Evolutionary conservation across 1,140 invertebrate genomes (phyloP).

Genomic region (Camponotus pennsylvanicus): DNA sequence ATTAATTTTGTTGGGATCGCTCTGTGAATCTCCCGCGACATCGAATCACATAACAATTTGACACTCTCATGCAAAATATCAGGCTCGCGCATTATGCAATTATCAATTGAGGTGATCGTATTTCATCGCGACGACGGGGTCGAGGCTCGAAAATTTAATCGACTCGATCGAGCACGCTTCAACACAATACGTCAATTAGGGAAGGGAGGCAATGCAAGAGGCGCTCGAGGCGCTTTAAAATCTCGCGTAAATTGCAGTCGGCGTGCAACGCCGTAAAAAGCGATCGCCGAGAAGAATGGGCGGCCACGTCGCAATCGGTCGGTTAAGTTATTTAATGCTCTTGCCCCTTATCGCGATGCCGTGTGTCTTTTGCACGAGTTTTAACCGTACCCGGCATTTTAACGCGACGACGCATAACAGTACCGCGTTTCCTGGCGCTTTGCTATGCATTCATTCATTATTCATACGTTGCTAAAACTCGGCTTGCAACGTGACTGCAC

Average conservation of each 20-base stretch:
- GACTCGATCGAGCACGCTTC: slow-evolving; percentile 49
- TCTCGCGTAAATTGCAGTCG: slow-evolving; percentile 40
- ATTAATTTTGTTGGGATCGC: background rate
- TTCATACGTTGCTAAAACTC: slow-evolving; percentile 77
- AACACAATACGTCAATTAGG: slow-evolving; percentile 54
- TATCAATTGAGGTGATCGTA: slow-evolving; percentile 50
- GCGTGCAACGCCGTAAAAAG: slow-evolving; percentile 57
- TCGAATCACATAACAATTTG: background rate
- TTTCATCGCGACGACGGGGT: slow-evolving; percentile 32
- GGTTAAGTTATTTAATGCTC: slow-evolving; percentile 67
- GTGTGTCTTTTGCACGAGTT: slow-evolving; percentile 70
- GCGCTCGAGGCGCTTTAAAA: slow-evolving; percentile 39
- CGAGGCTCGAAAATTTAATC: slow-evolving; percentile 52
- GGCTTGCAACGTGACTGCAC: slow-evolving; percentile 80
- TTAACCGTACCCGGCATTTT: slow-evolving; percentile 69
- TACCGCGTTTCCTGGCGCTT: slow-evolving; percentile 75
- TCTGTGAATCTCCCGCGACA: background rate
- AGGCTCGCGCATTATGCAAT: slow-evolving; percentile 41
- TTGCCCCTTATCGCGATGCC: slow-evolving; percentile 60
- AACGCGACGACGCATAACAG: slow-evolving; percentile 67
- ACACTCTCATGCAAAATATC: slow-evolving; percentile 4
- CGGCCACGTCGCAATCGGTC: background rate
- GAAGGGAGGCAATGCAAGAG: slow-evolving; percentile 32
- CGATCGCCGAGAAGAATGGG: slow-evolving; percentile 44
- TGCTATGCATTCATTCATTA: slow-evolving; percentile 80